Evolutionary conservation across 30 jellyfish, hydroid and myxozoan species (phyloP), one percentile per base, ranked within the genome.

Genomic region (Chironex yamaguchii): DNA sequence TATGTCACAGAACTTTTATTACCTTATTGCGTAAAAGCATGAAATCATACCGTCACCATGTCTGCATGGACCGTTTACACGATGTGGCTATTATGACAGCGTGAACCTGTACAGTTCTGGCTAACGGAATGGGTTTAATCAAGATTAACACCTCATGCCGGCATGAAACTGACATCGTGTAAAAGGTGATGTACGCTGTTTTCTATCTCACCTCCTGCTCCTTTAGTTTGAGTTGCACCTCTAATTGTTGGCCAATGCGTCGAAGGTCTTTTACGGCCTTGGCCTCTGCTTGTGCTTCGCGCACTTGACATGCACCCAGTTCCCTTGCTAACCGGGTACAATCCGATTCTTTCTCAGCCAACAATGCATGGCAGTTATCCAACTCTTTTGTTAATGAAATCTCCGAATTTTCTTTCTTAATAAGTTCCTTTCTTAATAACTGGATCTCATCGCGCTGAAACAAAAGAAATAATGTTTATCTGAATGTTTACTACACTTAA

Each of bases 221-320:
- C 49, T 87, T 82, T 58, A 81, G 90, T 23, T 62, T 11, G 29
- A 73, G 74, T 49, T 85, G 67, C 35, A 91, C 42, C 65, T 82
- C 79, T 52, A 80, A 51, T 23, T 85, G 82, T 20, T 76, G 76
- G 50, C 50, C 51, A 13, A 76, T 64, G 30, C 85, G 74, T 53
- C 85, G 89, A 0, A 84, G 6, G 36, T 94, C 99, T 36, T 94
- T 88, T 34, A 36, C 78, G 34, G 73, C 36, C 31, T 90, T 67
- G 20, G 93, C 92, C 62, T 89, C 90, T 51, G 68, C 96, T 54
- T 94, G 97, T 0, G 97, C 97, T 75, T 94, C 99, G 27, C 99
- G 79, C 83, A 94, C 96, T 36, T 94, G 99, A 36, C 97, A 76
- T 20, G 97, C 97, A 13, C 99, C 99, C 53, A 94, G 96, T 66